Evolutionary conservation across 2,113 vertebrate genomes (phyloP), one percentile per base, ranked within the genome.

Genomic region (Eonycteris spelaea): DNA sequence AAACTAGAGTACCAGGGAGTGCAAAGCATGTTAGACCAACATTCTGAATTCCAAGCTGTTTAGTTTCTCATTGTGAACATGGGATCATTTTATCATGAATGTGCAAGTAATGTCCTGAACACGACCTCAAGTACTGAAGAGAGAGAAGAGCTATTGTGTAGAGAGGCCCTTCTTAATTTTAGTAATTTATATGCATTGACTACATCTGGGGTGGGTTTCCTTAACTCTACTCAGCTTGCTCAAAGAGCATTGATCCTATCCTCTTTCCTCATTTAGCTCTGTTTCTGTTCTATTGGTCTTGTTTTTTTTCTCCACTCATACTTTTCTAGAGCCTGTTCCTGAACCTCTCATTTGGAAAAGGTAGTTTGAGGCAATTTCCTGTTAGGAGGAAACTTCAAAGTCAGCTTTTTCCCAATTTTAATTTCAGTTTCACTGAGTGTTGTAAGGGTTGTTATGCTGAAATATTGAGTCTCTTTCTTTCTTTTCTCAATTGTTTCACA

Each of bases 281-380:
- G 21, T 73, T 86, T 94, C 82, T 90, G 57, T 78, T 35, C 18
- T 33, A 2, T 24, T 48, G 19, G 18, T 59, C 57, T 21, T 35
- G 13, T 33, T 33, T 74, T 2, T 2, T 3, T 26, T 40, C 6
- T 7, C 2, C 4, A 18, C 2, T 1, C 63, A 4, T 65, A 11
- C 21, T 95, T 2, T 77, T 86, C 85, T 45, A 30, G 21, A 88
- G 38, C 12, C 18, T n/a, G 40, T 19, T 63, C 22, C 40, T 51
- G 0, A 70, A 63, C 24, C 19, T 95, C 10, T 59, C 59, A 30
- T 48, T 88, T 70, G 48, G 7, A 63, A 35, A 67, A 82, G 55
- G 10, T 12, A 57, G 8, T n/a, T 48, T 43, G 35, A 93, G 38
- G n/a, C 68, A 16, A 16, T 35, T 4, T 33, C 7, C 28, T 10